phyloP scores from a whole-genome alignment of 2,797 vertebrate genomes.

The Myoxocephalus aenaeus region DNA sequence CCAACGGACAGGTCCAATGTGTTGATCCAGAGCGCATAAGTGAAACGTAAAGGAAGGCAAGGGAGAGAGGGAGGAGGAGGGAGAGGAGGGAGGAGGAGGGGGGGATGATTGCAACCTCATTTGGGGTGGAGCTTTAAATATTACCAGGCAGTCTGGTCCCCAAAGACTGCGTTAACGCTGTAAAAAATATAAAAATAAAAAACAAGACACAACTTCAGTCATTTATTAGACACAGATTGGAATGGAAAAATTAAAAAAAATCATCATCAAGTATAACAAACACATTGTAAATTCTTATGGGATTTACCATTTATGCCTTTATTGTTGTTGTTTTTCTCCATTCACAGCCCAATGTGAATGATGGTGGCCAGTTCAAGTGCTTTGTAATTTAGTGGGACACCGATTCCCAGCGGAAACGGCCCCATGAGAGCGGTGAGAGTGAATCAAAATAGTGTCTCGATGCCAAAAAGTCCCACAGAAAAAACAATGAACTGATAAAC shows the following conservation, averaged over 20 bases:
- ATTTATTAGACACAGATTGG: neutral
- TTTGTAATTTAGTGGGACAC: neutral
- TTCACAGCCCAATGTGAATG: neutral
- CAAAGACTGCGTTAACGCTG: neutral
- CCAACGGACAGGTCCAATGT: slow-evolving; percentile 39
- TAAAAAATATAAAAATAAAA: neutral
- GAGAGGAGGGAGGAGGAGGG: neutral
- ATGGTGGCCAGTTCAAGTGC: too few relatives aligned
- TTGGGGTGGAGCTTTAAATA: slow-evolving; percentile 74
- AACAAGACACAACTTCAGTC: neutral
- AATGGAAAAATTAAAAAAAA: neutral
- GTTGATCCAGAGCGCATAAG: slow-evolving; percentile 23
- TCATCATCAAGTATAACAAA: neutral
- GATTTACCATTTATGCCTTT: too few relatives aligned
- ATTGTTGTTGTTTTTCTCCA: neutral
- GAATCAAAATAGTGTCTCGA: neutral
- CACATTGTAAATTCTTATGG: neutral
- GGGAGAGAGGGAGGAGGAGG: slow-evolving; percentile 1
- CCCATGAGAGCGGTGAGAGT: neutral
- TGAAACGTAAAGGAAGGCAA: slow-evolving; percentile 31
- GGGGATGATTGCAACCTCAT: slow-evolving; percentile 33
- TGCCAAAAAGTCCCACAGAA: neutral
- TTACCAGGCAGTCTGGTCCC: slow-evolving; percentile 42
- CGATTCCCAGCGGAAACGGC: neutral
- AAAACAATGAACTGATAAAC: neutral